A percentile compares a stretch with the other conserved stretches of the same genome.
phyloP scores from a whole-genome alignment of 2,113 vertebrate species.

The Oryzias curvinotus region DNA sequence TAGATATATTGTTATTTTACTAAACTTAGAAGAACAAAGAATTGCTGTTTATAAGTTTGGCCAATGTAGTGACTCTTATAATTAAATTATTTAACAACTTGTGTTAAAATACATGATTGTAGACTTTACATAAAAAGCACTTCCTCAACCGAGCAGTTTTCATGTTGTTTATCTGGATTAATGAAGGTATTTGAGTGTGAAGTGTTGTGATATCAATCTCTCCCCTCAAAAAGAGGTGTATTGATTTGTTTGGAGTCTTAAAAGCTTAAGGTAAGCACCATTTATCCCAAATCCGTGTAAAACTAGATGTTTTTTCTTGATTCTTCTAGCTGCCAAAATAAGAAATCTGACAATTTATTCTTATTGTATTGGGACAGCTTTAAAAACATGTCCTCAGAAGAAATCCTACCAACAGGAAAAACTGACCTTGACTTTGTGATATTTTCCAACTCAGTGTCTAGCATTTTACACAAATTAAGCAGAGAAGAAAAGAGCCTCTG shows the following conservation, averaged over 20 bases:
- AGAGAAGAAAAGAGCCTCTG: conserved; percentile 2
- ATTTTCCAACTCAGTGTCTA: not conserved
- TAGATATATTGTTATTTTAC: no score
- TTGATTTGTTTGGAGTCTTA: conserved; percentile 58
- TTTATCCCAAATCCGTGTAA: conserved; percentile 32
- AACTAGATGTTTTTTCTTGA: conserved; percentile 57
- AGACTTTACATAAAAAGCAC: not conserved
- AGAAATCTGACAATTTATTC: conserved; percentile 24
- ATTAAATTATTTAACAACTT: no score
- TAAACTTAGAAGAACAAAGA: no score
- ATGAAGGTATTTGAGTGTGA: conserved; percentile 19
- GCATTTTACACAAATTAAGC: not conserved
- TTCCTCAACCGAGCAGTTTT: conserved; percentile 6
- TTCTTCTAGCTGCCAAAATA: conserved; percentile 47
- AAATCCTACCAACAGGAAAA: conserved; percentile 12
- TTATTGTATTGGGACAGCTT: conserved; percentile 1
- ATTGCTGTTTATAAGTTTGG: no score
- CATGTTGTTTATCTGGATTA: conserved; percentile 19
- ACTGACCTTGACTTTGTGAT: conserved; percentile 8
- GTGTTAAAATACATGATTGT: not conserved
- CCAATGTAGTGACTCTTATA: no score
- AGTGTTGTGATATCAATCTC: conserved; percentile 49
- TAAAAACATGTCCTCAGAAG: conserved; percentile 13
- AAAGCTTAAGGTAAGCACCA: conserved; percentile 42
- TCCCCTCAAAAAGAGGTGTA: conserved; percentile 40